Evolutionary conservation across 2,888 invertebrate genomes (phyloP).

Genomic region (Colostygia pectinataria): DNA sequence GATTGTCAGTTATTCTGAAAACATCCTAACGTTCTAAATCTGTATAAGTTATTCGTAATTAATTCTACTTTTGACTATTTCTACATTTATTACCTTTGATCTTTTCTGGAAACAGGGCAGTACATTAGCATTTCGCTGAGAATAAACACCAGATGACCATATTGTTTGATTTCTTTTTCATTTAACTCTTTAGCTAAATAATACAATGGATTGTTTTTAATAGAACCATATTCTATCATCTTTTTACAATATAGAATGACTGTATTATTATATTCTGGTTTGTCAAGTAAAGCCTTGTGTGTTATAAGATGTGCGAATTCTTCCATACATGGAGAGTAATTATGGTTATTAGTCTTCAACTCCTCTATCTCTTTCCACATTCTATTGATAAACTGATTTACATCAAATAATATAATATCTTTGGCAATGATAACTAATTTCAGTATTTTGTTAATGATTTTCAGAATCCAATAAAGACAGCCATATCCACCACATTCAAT

Average conservation of each 20-base stretch:
- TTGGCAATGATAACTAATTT: slow-evolving; percentile 39
- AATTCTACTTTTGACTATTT: too few species aligned
- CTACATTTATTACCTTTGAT: slow-evolving; percentile 69
- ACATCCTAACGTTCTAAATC: slow-evolving; percentile 1
- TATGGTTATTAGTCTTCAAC: slow-evolving; percentile 68
- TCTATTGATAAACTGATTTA: slow-evolving; percentile 56
- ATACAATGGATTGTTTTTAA: slow-evolving; percentile 60
- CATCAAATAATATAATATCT: slow-evolving; percentile 47
- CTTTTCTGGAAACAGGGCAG: slow-evolving; percentile 76
- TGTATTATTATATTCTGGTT: slow-evolving; percentile 55
- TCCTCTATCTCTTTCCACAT: slow-evolving; percentile 74
- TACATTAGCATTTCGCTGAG: slow-evolving; percentile 74
- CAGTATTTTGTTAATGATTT: slow-evolving; percentile 58
- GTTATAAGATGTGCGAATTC: slow-evolving; percentile 65
- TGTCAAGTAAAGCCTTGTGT: slow-evolving; percentile 50
- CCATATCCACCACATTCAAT: slow-evolving; percentile 76
- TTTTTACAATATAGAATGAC: slow-evolving; percentile 58
- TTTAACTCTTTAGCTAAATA: slow-evolving; percentile 45
- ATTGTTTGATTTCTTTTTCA: slow-evolving; percentile 36
- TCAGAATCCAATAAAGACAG: slow-evolving; percentile 67
- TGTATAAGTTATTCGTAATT: too few species aligned
- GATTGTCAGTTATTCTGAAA: slow-evolving; percentile 65
- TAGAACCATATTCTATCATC: slow-evolving; percentile 62
- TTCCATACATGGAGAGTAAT: slow-evolving; percentile 63
- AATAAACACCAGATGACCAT: slow-evolving; percentile 60